Base-by-base conservation (phyloP, 2,888 invertebrate genomes). In the Sesia bembeciformis region DNA sequence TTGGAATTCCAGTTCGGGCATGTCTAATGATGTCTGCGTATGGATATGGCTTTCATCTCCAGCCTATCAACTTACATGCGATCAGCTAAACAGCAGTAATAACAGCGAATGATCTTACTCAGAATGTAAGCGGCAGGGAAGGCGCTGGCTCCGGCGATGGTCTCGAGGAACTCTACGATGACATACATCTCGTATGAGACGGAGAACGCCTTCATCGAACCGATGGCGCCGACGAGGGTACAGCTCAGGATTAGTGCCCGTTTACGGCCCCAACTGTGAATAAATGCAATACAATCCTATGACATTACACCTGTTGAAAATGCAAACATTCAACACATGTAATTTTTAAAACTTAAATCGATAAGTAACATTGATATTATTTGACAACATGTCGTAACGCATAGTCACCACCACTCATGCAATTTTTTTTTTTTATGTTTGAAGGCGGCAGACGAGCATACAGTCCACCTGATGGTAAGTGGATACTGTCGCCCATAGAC, bases 151-250 rank as follows among this genome's bases (percentile, higher is more conserved):
- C 91, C 90, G n/a, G 89, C 86, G 4, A 90, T 74, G 0, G 92
- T 90, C 72, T 91, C 92, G 52, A 92, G 69, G 66, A 92, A 90
- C 76, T 92, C 92, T 49, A 92, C 84, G 38, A 74, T 67, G 59
- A 91, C 71, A 68, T 91, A 92, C 90, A 91, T 90, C 71, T 85
- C 85, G 72, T 92, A 92, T 56, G 87, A 90, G 54, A 90, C 72
- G 52, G 92, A 90, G 66, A 92, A 91, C 0, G 92, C 91, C 60
- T 91, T 91, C 58, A 91, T 63, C 0, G 91, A 68, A 3, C 92
- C 92, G 54, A 89, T 74, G 40, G 68, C 81, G 0, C 86, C 89
- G 38, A 87, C 78, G 60, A 88, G 58, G 3, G 84, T 78, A 60
- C 80, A 80, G 60, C 85, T 85, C 56, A 88, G 62, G 49, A 86